Base-by-base conservation (phyloP, 1,140 invertebrate genomes). In the Lasioglossum albipes region DNA sequence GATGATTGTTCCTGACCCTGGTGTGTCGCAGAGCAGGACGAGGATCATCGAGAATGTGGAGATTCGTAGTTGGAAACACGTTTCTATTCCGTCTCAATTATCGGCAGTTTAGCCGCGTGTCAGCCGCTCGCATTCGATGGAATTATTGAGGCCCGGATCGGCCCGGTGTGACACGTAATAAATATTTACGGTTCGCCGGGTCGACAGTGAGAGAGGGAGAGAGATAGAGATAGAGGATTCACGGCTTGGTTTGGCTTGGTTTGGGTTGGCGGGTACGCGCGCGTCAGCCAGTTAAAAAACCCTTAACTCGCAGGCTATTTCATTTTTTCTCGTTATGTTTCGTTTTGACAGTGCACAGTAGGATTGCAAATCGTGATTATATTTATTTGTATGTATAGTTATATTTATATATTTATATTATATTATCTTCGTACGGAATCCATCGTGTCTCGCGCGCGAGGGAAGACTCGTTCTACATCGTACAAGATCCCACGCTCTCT, bases 261-360 rank as follows among this genome's bases (percentile, higher is more conserved):
- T 36, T 36, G 36, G 36, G 36, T 36, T 36, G 36, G 36, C 36
- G 36, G 36, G 36, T 36, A 36, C 36, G 36, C 45, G 45, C 45
- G 45, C 45, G 45, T 49, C 45, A 49, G 45, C 45, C 54, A n/a
- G 18, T 59, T 87, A 86, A 87, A 87, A 87, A 87, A 87, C 84
- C 31, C 85, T 86, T 87, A 87, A 86, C 62, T 81, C 80, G 70
- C 84, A 31, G 27, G 22, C 85, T 87, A 87, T 82, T 7, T 77
- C 61, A 64, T 78, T 81, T 80, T 59, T 57, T 20, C 36, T 59
- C 57, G 75, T 80, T 87, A 87, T 84, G 85, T 87, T 86, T 86
- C 85, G 41, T 87, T 79, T 73, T 20, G 85, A 87, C 84, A 87
- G 82, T 87, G 78, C 61, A 86, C 41, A 64, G 75, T 87, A 87